These are phyloP conservation scores for Rattus rattus DNA, from an alignment of 2,113 vertebrate genomes.

Conservation along the genomic window DNA sequence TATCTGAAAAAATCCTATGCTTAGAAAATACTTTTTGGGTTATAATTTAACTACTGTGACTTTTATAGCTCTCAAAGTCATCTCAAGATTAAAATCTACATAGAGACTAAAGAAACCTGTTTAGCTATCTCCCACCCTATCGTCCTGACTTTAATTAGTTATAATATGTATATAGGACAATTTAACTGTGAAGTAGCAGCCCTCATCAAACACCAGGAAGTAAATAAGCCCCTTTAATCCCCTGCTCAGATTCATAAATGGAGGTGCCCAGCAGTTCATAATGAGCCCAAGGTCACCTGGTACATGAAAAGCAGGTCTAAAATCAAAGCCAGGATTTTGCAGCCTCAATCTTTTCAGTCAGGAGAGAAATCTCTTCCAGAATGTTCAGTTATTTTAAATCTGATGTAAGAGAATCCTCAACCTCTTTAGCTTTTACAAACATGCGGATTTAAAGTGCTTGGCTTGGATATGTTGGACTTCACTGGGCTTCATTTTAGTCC, in stretches of 20 bases:
- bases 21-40: background rate
- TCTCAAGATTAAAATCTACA: constrained; percentile 70
- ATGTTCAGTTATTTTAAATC: background rate
- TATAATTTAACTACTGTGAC: constrained; percentile 10
- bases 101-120: constrained; percentile 56
- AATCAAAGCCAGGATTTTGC: constrained; percentile 57
- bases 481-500: background rate
- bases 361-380: background rate
- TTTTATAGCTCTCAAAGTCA: constrained; percentile 43
- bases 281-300: constrained; percentile 63
- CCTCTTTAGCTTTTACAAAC: background rate
- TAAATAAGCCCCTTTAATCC: constrained; percentile 68
- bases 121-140: constrained; percentile 51
- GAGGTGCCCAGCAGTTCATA: constrained; percentile 37
- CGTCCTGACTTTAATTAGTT: constrained; percentile 73
- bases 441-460: background rate
- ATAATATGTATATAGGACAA: constrained; percentile 66
- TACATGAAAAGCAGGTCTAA: constrained; percentile 25
- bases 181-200: constrained; percentile 26
- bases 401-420: background rate
- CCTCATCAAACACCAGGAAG: constrained; percentile 62
- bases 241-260: constrained; percentile 44
- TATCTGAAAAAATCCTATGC: background rate
- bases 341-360: constrained; percentile 3
- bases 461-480: background rate